Conservation (phyloP, 2,888 invertebrate genomes). For the Helobdella robusta region DNA sequence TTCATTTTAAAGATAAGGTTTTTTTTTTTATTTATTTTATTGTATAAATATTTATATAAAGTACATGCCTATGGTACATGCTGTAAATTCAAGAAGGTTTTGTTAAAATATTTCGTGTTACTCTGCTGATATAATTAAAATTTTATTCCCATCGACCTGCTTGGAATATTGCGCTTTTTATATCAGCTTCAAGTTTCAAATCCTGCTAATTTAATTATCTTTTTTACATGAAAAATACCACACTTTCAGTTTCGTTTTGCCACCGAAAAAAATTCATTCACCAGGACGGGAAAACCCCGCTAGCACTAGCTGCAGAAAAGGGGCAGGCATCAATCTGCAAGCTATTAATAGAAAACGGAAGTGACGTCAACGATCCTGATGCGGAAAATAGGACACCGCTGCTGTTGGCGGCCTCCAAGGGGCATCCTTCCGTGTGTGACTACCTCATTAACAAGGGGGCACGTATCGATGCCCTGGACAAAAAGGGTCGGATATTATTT, state of each 20-base stretch:
- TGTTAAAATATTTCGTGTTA: too few relatives aligned
- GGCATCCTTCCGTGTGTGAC: conserved; percentile 26
- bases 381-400: conserved; percentile 22
- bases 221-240: too few relatives aligned
- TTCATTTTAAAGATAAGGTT: conserved; percentile 29
- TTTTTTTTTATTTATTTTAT: neutral
- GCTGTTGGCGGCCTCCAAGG: conserved; percentile 22
- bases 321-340: conserved; percentile 29
- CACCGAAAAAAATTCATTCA: too few relatives aligned
- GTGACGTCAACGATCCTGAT: conserved; percentile 27
- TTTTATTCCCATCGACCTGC: too few relatives aligned
- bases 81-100: too few relatives aligned
- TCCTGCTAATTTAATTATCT: too few relatives aligned
- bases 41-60: too few relatives aligned
- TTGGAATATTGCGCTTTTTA: too few relatives aligned
- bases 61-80: too few relatives aligned
- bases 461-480: conserved; percentile 11
- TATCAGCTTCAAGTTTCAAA: too few relatives aligned
- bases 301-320: conserved; percentile 24
- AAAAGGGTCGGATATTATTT: conserved; percentile 22
- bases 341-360: conserved; percentile 26
- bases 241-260: too few relatives aligned
- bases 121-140: too few relatives aligned
- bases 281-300: conserved; percentile 26
- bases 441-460: conserved; percentile 29